Base-by-base conservation (phyloP, 2,797 vertebrate genomes). In the Anableps anableps region DNA sequence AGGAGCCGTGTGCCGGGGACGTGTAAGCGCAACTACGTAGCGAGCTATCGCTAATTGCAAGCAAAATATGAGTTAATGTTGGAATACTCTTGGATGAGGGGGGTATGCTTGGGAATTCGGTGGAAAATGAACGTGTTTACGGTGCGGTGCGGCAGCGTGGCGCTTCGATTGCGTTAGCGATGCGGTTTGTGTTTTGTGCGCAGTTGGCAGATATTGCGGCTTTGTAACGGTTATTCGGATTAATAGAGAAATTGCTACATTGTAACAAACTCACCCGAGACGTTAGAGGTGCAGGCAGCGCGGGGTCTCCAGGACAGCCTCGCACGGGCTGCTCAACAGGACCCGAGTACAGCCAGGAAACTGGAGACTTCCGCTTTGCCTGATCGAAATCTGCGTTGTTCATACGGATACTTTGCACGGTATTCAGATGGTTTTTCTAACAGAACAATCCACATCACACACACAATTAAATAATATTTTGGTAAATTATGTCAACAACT, bases 231-330 rank as follows among this genome's bases (percentile, higher is more conserved):
- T 97, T 97, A 95, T 94, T 94, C 88, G 95, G 94, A 97, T 97
- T 97, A 97, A 97, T 96, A 95, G 94, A 97, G 95, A 97, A 98
- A 97, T 96, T 87, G 95, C 96, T 97, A 97, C 96, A 97, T 97
- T 97, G 96, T 98, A 97, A 97, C 96, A 97, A 97, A 98, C 97
- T 98, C 97, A 98, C 97, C 97, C 97, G 97, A 97, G 97, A 98
- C 96, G 97, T 97, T 97, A 96, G 97, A 97, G 97, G 97, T 97
- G 97, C 97, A 97, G 97, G 96, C 97, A 95, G 97, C 97, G 97
- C 97, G 97, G 97, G 97, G 97, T 98, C 97, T 98, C 97, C 97
- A 95, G 96, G 95, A 97, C 97, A 96, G 96, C 97, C 97, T 97
- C 96, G 97, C 97, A 98, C 97, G 97, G 97, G 97, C 97, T 97